phyloP scores from a whole-genome alignment of 1,140 invertebrate genomes.

The Artemia franciscana region DNA sequence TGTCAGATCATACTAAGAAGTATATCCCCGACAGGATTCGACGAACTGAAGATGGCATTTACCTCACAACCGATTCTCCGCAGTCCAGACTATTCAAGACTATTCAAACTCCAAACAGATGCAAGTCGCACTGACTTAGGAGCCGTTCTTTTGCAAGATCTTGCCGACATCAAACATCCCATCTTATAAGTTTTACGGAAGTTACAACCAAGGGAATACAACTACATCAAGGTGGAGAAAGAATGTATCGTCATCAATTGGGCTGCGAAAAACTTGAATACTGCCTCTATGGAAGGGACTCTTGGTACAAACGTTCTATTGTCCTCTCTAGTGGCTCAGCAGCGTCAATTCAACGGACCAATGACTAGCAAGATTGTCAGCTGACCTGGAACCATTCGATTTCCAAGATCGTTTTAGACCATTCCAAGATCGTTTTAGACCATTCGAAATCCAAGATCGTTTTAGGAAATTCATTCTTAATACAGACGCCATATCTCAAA shows the following conservation, averaged over 20 bases:
- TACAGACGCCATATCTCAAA: too few species aligned
- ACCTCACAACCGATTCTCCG: slow-evolving; percentile 10
- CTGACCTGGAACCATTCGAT: too few species aligned
- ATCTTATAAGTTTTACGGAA: slow-evolving; percentile 18
- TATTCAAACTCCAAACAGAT: slow-evolving; percentile 17
- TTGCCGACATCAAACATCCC: slow-evolving; percentile 13
- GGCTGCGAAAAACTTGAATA: slow-evolving; percentile 14
- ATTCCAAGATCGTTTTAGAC: too few species aligned
- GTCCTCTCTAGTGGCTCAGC: too few species aligned
- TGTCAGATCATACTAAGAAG: slow-evolving; percentile 11
- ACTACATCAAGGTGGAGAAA: slow-evolving; percentile 16
- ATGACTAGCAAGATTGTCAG: too few species aligned
- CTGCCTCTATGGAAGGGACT: slow-evolving; percentile 15
- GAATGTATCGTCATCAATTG: slow-evolving; percentile 14
- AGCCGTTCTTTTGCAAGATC: slow-evolving; percentile 17
- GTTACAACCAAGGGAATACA: slow-evolving; percentile 13
- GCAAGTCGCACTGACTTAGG: slow-evolving; percentile 17
- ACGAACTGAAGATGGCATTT: slow-evolving; percentile 11
- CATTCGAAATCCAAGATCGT: too few species aligned
- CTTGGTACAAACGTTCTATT: too few species aligned
- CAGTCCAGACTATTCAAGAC: slow-evolving; percentile 15
- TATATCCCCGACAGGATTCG: slow-evolving; percentile 3
- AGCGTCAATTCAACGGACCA: too few species aligned
- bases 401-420: too few species aligned
- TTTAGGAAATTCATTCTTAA: too few species aligned